Conservation (phyloP, 2,113 vertebrate genomes). For the Pelecanoides urinatrix region DNA sequence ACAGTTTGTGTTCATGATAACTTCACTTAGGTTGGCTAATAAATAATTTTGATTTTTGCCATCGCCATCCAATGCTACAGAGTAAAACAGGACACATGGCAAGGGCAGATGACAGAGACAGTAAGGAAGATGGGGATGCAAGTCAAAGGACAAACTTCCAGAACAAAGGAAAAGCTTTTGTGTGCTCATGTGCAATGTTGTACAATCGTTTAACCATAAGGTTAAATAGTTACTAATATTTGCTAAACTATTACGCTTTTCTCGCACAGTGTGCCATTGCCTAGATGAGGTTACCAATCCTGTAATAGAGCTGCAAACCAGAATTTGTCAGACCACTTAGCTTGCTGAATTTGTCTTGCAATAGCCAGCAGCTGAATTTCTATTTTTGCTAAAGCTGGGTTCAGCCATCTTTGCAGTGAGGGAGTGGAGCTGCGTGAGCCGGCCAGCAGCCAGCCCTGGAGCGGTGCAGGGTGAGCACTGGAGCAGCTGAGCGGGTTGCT, state of each 20-base stretch:
- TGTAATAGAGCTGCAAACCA: not conserved
- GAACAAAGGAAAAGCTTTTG: not conserved
- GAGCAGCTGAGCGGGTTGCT: not conserved
- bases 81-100: rapidly evolving
- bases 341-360: not conserved
- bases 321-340: not conserved
- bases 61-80: rapidly evolving
- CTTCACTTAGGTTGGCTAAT: not conserved
- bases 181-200: not conserved
- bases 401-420: not conserved
- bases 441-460: rapidly evolving
- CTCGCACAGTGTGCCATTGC: too few relatives aligned
- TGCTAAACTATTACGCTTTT: not conserved
- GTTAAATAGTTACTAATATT: not conserved
- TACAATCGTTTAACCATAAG: not conserved
- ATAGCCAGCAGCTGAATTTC: not conserved
- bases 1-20: not conserved
- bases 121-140: not conserved
- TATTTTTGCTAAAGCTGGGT: not conserved
- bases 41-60: not conserved
- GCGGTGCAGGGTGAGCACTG: rapidly evolving
- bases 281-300: not conserved
- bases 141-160: not conserved
- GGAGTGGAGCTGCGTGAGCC: rapidly evolving
- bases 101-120: too few relatives aligned